Base-by-base conservation (phyloP, 2,797 vertebrate genomes). In the Serranus cabrilla region DNA sequence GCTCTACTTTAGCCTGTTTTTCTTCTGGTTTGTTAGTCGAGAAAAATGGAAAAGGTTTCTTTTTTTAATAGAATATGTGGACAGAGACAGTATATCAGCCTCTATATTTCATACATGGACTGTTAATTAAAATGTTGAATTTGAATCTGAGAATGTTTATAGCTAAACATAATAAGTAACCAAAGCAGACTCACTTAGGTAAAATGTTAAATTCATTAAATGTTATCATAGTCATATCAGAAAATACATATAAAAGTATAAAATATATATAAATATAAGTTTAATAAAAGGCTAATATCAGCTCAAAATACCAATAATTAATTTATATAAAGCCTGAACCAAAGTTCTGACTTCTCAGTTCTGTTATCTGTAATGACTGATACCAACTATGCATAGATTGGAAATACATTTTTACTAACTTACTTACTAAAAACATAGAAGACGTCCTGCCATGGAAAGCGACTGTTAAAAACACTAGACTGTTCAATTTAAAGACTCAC, bases 401-500 rank as follows among this genome's bases (percentile, higher is more conserved):
- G n/a, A 27, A 59, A 42, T 20, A 62, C 46, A 40, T 21, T 11
- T 2, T 61, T 21, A 45, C 2, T 7, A 10, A 18, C 7, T 31
- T 31, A 31, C 27, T 3, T 3, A 55, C 27, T 0, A 54, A 12
- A 45, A 17, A 58, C 60, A 39, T 3, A 57, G 5, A 17, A 12
- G 27, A 40, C 31, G 1, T 43, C 2, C 10, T 40, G 11, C 4
- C 4, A 6, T 51, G 1, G 11, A 21, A 14, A 68, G 11, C 20
- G 1, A 58, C 6, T 25, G 18, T n/a, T 46, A 2, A 23, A 57
- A 9, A 59, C 27, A 46, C 51, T 31, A 23, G 2, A n/a, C n/a
- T 13, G 4, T 42, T 58, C 10, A 71, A 46, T 31, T 56, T 1
- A 11, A 49, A 51, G 16, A 61, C 96, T 27, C 83, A 99, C 98